Percentiles rank a stretch among this genome's conserved stretches.
phyloP scores from a whole-genome alignment of 2,797 vertebrate species.

The Trematomus bernacchii region DNA sequence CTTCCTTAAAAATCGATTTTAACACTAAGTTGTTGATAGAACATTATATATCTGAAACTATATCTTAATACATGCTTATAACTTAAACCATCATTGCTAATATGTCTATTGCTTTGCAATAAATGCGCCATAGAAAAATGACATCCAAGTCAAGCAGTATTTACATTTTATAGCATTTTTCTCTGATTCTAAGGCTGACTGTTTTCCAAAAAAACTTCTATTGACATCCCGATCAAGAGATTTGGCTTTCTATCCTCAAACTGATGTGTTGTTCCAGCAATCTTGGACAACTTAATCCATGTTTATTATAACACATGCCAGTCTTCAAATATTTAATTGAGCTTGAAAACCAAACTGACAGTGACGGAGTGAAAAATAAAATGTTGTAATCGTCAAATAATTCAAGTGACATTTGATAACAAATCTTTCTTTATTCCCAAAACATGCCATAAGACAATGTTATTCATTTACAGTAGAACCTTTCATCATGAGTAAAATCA shows the following conservation, averaged over 20 bases:
- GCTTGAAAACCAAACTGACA: slow-evolving; percentile 5
- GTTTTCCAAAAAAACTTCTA: slow-evolving; percentile 8
- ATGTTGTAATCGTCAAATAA: background rate
- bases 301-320: slow-evolving; percentile 1
- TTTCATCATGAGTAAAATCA: background rate
- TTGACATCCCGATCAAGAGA: background rate
- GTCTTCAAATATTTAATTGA: background rate
- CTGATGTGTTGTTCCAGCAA: background rate
- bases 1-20: background rate
- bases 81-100: background rate
- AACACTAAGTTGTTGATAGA: background rate
- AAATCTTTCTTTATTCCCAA: background rate
- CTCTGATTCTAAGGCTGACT: background rate
- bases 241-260: background rate
- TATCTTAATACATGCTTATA: background rate
- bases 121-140: background rate
- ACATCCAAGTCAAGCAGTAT: background rate
- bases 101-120: background rate
- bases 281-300: slow-evolving; percentile 11
- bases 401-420: background rate
- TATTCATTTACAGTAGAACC: background rate
- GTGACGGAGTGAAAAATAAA: background rate
- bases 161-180: background rate
- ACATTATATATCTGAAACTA: background rate
- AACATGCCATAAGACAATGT: too few species aligned